Evolutionary conservation across 2,113 vertebrate genomes (phyloP).

Genomic region (Anolis sagrei): DNA sequence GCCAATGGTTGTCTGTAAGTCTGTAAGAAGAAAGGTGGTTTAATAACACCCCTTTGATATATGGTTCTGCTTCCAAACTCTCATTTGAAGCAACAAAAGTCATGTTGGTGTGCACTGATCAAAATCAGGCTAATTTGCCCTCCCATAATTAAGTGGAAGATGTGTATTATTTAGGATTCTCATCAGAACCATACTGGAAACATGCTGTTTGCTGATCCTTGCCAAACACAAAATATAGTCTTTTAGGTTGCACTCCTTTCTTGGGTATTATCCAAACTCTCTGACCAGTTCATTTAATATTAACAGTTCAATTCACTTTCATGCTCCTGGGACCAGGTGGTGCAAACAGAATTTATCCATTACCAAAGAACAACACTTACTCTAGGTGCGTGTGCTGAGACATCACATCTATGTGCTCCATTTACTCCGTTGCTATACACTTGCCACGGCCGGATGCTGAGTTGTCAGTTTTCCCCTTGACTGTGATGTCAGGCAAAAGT

Average conservation of each 20-base stretch:
- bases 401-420: neutral
- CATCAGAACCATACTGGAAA: too few relatives aligned
- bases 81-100: neutral
- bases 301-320: neutral
- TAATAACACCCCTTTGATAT: too few relatives aligned
- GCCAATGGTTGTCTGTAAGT: too few relatives aligned
- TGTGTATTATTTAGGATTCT: too few relatives aligned
- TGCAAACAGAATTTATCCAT: neutral
- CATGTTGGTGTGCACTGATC: neutral
- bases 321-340: neutral
- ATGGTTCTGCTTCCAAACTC: neutral
- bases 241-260: neutral
- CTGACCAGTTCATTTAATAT: neutral
- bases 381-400: neutral
- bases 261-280: neutral
- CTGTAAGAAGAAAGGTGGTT: too few relatives aligned
- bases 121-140: too few relatives aligned
- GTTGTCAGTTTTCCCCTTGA: neutral
- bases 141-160: too few relatives aligned
- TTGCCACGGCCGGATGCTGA: neutral
- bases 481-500: slow-evolving; percentile 22
- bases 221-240: too few relatives aligned
- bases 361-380: neutral
- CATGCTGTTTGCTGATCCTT: neutral
- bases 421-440: neutral